Percentiles rank a stretch among this genome's conserved stretches.
Evolutionary conservation across 2,797 vertebrate genomes (phyloP).

Genomic region (Heterohyrax brucei): DNA sequence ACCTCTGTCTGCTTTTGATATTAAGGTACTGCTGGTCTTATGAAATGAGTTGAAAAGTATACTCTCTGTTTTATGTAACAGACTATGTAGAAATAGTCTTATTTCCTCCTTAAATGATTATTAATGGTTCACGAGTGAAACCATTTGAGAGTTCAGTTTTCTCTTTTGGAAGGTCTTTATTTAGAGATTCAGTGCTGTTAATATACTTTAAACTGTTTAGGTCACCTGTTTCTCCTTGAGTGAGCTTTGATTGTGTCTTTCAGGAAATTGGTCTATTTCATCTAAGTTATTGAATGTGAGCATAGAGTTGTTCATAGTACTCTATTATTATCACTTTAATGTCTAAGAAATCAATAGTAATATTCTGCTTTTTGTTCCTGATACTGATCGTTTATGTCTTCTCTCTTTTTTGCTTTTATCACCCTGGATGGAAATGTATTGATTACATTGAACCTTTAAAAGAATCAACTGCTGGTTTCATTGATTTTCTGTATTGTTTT

Average conservation of each 20-base stretch:
- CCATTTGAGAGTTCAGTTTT: neutral
- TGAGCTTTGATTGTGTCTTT: too few relatives aligned
- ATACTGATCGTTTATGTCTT: neutral
- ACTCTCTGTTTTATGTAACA: neutral
- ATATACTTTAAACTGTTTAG: neutral
- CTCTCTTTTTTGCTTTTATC: neutral
- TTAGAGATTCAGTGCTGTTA: neutral
- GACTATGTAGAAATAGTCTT: neutral
- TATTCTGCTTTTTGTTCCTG: neutral
- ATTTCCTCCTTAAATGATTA: slow-evolving; percentile 13
- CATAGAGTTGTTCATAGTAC: slow-evolving; percentile 15
- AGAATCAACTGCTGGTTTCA: neutral
- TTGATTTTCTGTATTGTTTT: too few relatives aligned
- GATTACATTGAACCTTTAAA: slow-evolving; percentile 6
- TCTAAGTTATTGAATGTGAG: too few relatives aligned
- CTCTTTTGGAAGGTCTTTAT: neutral
- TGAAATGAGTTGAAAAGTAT: neutral
- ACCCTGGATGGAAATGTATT: neutral
- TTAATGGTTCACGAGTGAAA: neutral
- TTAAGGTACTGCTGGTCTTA: neutral
- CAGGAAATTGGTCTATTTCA: too few relatives aligned
- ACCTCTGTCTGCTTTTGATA: neutral
- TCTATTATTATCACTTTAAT: slow-evolving; percentile 41
- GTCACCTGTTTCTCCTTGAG: too few relatives aligned
- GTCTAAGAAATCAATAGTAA: neutral